Base-by-base conservation (phyloP, 2,113 vertebrate species). In the Bombycilla garrulus region DNA sequence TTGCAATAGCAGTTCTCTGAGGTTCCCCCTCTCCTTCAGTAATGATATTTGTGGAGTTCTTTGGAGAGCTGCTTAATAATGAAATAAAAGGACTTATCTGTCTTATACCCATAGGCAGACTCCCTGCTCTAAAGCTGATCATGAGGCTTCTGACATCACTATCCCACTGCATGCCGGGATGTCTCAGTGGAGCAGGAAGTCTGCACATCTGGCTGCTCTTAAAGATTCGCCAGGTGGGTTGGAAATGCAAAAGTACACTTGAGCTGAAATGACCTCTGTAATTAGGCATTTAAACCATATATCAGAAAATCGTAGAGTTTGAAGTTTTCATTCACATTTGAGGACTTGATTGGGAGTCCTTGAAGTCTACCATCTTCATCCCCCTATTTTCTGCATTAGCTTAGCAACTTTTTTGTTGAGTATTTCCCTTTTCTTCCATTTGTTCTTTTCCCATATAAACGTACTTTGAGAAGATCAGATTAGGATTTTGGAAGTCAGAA, bases 101-200 rank as follows among this genome's bases (percentile, higher is more conserved):
- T 96, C 95, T 96, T 96, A 95, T 95, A 95, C 95, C 94, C 92
- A 94, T 97, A 96, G 92, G 92, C 96, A 96, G 95, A 94, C 95
- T 97, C 93, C 94, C 95, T 97, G 96, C 95, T 96, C 95, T 95
- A 96, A 96, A 93, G 94, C 92, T 96, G 92, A 81, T 96, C 94
- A 78, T 96, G 95, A 93, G 93, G 88, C 96, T 96, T 83, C 92
- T 83, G 95, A 96, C 93, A 91, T 93, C 95, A 90, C 88, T 88
- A 93, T 95, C 88, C 91, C 95, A 93, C 95, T 96, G 94, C 94
- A 95, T 97, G 94, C 95, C 94, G 20, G 92, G 88, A 70, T 94
- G 95, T 97, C 93, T 95, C 95, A 96, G 95, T 92, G 93, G 96
- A 96, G 95, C 96, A 97, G 96, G 93, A 96, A 97, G 96, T 97